A percentile compares a stretch with the other conserved stretches of the same genome.
Conservation (phyloP, 2,113 vertebrate genomes). For the Orycteropus afer region DNA sequence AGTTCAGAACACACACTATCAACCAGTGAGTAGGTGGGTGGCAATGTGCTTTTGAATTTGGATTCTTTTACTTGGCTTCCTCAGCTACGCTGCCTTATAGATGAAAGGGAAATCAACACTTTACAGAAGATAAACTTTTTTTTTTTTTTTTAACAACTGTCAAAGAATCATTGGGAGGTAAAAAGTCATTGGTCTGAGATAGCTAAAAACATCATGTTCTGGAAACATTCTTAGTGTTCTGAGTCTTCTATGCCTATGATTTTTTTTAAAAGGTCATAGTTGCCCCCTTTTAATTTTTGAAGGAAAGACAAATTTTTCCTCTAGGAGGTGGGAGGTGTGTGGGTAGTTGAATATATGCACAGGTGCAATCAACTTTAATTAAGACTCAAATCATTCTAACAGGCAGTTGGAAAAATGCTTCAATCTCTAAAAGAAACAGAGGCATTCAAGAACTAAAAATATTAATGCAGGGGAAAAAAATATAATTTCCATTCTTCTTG, state of each 20-base stretch:
- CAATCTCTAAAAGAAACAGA: conserved; percentile 66
- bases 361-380: conserved; percentile 77
- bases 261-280: conserved; percentile 33
- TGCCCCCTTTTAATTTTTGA: conserved; percentile 42
- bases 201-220: not conserved
- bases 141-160: not conserved
- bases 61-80: not conserved
- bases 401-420: conserved; percentile 70
- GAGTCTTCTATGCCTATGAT: not conserved
- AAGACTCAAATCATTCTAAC: conserved; percentile 73
- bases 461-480: conserved; percentile 72
- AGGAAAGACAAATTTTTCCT: conserved; percentile 43
- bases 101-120: not conserved
- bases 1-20: not conserved
- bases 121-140: not conserved
- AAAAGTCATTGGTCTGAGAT: not conserved
- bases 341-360: conserved; percentile 69
- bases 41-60: conserved; percentile 16
- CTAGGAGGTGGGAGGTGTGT: conserved; percentile 61
- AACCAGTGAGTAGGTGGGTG: not conserved
- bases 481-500: conserved; percentile 58
- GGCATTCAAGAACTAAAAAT: conserved; percentile 69
- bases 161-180: not conserved
- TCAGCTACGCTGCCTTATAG: not conserved
- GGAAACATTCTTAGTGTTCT: not conserved